Evolutionary conservation across 2,888 invertebrate genomes (phyloP).

Genomic region (Polydrusus cervinus): DNA sequence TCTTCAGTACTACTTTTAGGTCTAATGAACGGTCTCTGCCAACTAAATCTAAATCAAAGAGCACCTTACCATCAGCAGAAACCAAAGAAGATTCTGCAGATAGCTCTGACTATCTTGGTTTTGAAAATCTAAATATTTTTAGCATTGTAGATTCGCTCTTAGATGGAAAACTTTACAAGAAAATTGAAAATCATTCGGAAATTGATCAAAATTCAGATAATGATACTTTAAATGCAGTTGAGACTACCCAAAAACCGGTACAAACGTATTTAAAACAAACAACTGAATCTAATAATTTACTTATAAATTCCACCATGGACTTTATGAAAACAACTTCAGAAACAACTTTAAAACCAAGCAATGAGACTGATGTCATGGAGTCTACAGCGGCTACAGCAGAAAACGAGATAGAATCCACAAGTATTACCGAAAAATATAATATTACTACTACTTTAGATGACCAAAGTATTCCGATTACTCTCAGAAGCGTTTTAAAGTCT

Average conservation of each 20-base stretch:
- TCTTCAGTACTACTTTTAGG: constrained; percentile 55
- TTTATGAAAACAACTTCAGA: not conserved
- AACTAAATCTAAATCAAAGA: not conserved
- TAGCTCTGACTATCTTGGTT: constrained; percentile 53
- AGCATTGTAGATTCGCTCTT: constrained; percentile 62
- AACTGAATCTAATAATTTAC: not conserved
- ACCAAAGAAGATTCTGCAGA: constrained; percentile 53
- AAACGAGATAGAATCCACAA: constrained; percentile 20
- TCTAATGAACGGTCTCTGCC: constrained; percentile 39
- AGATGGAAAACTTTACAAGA: constrained; percentile 62
- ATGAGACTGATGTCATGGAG: constrained; percentile 53
- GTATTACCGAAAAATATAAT: constrained; percentile 48
- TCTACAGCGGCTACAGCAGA: constrained; percentile 18
- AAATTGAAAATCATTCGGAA: constrained; percentile 56
- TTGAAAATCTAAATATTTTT: constrained; percentile 58
- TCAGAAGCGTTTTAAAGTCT: constrained; percentile 64
- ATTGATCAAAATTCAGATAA: not conserved
- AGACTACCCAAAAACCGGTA: not conserved
- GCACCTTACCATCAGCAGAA: not conserved
- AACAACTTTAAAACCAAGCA: constrained; percentile 5
- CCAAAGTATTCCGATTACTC: constrained; percentile 56
- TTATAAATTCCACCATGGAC: not conserved
- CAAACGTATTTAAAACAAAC: not conserved
- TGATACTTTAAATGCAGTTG: not conserved
- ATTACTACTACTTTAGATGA: constrained; percentile 44